phyloP scores from a whole-genome alignment of 2,113 vertebrate species.

The Tautogolabrus adspersus region DNA sequence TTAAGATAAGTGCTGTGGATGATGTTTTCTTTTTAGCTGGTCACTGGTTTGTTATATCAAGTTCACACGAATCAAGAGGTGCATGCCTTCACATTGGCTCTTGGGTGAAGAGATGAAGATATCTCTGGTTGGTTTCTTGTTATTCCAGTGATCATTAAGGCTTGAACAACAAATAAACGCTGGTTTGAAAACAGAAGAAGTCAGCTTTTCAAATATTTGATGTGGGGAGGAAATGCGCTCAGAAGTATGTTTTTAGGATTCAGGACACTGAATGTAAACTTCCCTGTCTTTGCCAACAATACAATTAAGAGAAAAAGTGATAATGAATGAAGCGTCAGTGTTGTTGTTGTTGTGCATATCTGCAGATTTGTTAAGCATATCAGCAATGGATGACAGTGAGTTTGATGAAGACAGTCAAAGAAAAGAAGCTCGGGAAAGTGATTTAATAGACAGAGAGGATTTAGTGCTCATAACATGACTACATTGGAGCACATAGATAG shows the following conservation, averaged over 20 bases:
- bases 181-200: background rate
- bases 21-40: background rate
- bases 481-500: background rate
- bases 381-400: background rate
- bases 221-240: background rate
- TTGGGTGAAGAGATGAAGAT: background rate
- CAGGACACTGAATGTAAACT: too few species aligned
- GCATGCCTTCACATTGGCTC: background rate
- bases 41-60: background rate
- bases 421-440: background rate
- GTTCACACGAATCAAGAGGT: background rate
- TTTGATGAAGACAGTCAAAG: conserved; percentile 1
- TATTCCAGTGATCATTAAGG: background rate
- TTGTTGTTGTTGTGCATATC: conserved; percentile 5
- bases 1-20: too few species aligned
- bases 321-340: background rate
- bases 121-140: background rate
- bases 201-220: background rate
- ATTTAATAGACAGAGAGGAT: background rate
- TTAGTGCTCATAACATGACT: background rate
- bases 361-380: background rate
- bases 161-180: background rate
- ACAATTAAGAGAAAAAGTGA: background rate
- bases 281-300: too few species aligned
- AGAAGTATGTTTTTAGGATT: background rate